Conservation (phyloP, 1,140 invertebrate species). For the Leptinotarsa lineolata region DNA sequence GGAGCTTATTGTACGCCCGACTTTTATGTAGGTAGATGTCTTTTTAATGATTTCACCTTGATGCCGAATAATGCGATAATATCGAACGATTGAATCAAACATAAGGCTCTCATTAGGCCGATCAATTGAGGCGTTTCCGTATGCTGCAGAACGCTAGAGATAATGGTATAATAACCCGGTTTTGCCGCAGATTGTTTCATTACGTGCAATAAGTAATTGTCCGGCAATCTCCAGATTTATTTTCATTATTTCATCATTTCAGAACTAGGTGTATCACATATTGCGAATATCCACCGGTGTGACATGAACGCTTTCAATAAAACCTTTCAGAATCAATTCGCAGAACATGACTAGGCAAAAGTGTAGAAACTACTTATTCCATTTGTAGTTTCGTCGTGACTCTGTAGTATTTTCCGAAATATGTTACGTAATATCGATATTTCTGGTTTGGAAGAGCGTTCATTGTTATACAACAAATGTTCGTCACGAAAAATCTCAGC, state of each 20-base stretch:
- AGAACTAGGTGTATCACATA: no score
- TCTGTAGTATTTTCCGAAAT: no score
- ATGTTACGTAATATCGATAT: no score
- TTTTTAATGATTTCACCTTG: constrained; percentile 10
- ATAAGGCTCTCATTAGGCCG: constrained; percentile 1
- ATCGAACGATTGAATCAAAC: constrained; percentile 16
- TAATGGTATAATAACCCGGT: background rate
- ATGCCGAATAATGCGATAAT: background rate
- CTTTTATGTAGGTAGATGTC: background rate
- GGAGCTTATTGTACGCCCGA: background rate
- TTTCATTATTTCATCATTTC: constrained; percentile 4
- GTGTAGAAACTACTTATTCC: no score
- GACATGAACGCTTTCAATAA: no score
- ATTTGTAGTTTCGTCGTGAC: no score
- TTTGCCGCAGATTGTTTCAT: background rate
- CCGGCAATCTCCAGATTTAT: background rate
- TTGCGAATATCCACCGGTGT: no score
- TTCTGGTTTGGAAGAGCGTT: no score
- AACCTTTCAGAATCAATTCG: no score
- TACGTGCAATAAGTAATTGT: background rate
- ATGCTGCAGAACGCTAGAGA: background rate
- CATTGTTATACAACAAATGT: no score
- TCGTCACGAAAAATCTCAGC: no score
- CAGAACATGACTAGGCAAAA: no score
- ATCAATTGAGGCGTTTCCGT: constrained; percentile 5